A percentile compares a stretch with the other conserved stretches of the same genome.
phyloP scores from a whole-genome alignment of 2,888 invertebrate genomes.

The Drosophila mimetica region DNA sequence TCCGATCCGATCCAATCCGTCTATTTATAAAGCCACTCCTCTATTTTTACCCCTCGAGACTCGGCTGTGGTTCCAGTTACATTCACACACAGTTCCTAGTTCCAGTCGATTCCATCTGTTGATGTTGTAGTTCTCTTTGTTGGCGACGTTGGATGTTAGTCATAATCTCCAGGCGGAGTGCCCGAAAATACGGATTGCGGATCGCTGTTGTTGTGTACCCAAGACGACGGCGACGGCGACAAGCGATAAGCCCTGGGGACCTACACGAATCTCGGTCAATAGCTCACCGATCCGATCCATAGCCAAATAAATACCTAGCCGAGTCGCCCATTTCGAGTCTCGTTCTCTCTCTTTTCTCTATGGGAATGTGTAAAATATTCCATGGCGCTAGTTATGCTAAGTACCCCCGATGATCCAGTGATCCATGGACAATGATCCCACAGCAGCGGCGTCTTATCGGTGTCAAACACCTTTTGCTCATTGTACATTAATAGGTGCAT shows the following conservation, averaged over 20 bases:
- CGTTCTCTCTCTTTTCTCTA: neutral
- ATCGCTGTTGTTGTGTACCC: neutral
- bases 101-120: neutral
- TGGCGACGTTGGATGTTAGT: neutral
- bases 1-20: no score
- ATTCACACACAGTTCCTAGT: no score
- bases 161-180: neutral
- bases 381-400: slow-evolving; percentile 11
- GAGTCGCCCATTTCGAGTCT: neutral
- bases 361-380: slow-evolving; percentile 9
- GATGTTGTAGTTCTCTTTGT: neutral
- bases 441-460: slow-evolving; percentile 18
- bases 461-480: slow-evolving; percentile 33
- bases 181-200: neutral
- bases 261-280: slow-evolving; percentile 11
- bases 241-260: slow-evolving; percentile 3
- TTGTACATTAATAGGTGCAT: slow-evolving; percentile 57
- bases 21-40: slow-evolving; percentile 15
- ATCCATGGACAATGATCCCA: slow-evolving; percentile 21
- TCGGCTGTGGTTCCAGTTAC: neutral
- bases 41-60: slow-evolving; percentile 13
- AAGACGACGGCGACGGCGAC: neutral
- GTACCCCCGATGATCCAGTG: neutral
- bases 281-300: slow-evolving; percentile 11
- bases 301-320: slow-evolving; percentile 9